Conservation (phyloP, 2,888 invertebrate genomes). For the Acanthosepion pharaonis region DNA sequence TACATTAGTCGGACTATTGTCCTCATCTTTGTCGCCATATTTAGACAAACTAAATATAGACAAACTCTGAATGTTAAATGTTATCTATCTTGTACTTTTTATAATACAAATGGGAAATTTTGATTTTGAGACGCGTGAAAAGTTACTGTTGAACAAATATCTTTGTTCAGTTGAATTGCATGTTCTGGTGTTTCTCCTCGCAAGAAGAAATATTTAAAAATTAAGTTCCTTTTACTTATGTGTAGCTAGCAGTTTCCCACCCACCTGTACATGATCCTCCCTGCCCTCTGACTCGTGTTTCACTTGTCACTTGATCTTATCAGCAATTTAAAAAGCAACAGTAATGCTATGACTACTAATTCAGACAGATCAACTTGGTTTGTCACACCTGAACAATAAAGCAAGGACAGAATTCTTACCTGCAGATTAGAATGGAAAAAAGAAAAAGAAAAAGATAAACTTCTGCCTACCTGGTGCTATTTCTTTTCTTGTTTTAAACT, state of each 20-base stretch:
- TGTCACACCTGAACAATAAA: slow-evolving; percentile 2
- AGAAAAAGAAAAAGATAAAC: too few species aligned
- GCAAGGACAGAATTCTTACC: neutral
- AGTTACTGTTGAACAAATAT: neutral
- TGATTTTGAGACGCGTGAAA: neutral
- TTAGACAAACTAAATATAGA: too few species aligned
- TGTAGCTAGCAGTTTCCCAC: too few species aligned
- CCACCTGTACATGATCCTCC: too few species aligned
- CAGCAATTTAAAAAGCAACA: neutral
- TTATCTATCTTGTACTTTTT: too few species aligned
- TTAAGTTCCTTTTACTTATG: too few species aligned
- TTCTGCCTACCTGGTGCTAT: too few species aligned
- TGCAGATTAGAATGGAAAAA: too few species aligned
- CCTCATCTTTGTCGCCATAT: too few species aligned
- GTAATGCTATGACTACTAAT: neutral
- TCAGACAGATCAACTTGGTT: neutral
- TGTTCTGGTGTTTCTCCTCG: neutral
- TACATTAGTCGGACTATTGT: too few species aligned
- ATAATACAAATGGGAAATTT: neutral
- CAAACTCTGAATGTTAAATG: too few species aligned
- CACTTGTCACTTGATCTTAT: slow-evolving; percentile 6
- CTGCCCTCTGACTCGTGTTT: neutral
- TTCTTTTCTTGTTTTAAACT: too few species aligned
- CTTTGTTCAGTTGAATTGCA: neutral
- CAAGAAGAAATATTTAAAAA: neutral